A percentile compares a stretch with the other conserved stretches of the same genome.
Evolutionary conservation across 2,888 invertebrate species (phyloP).

Genomic region (Drosophila antonietae): DNA sequence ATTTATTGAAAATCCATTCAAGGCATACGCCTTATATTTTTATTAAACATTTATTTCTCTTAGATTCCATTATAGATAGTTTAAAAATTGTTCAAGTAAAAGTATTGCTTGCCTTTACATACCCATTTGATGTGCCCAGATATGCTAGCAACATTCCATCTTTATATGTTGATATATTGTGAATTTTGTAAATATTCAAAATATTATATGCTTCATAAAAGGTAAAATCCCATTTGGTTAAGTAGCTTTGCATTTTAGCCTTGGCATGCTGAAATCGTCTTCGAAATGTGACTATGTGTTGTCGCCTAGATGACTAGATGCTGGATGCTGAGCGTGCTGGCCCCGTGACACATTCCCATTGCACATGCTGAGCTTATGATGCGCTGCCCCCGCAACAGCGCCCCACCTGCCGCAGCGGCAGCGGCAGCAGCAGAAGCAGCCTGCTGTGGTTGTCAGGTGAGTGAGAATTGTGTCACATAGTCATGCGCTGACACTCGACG

Average conservation of each 20-base stretch:
- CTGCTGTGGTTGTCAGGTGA: slow-evolving; percentile 71
- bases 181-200: background rate
- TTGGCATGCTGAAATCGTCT: slow-evolving; percentile 26
- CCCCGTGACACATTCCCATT: slow-evolving; percentile 74
- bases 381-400: slow-evolving; percentile 55
- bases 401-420: slow-evolving; percentile 15
- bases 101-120: no score
- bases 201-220: slow-evolving; percentile 7
- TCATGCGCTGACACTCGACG: slow-evolving; percentile 72
- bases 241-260: slow-evolving; percentile 24
- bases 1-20: no score
- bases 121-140: no score
- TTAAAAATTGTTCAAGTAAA: no score
- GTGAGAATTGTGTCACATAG: slow-evolving; percentile 83
- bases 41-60: background rate
- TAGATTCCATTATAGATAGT: background rate
- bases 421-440: slow-evolving; percentile 22
- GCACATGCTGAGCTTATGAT: slow-evolving; percentile 70
- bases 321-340: slow-evolving; percentile 67
- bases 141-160: no score
- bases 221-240: slow-evolving; percentile 5
- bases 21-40: no score
- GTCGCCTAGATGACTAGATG: slow-evolving; percentile 14
- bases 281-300: slow-evolving; percentile 36
- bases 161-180: no score